Conservation (phyloP, 2,888 invertebrate species). For the Bimastos eiseni region DNA sequence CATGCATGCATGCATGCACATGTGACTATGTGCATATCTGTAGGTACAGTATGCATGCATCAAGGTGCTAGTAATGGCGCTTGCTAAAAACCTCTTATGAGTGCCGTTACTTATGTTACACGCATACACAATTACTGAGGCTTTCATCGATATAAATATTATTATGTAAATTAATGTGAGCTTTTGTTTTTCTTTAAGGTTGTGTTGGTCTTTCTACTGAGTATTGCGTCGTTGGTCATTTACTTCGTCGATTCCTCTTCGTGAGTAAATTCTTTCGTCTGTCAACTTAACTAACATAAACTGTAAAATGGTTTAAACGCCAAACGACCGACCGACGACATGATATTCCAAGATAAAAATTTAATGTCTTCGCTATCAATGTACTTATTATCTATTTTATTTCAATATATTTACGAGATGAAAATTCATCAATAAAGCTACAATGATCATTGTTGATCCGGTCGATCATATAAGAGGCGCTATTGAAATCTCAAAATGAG, state of each 20-base stretch:
- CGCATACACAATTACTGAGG: neutral
- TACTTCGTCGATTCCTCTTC: constrained; percentile 99
- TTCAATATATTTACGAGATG: neutral
- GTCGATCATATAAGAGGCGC: too few species aligned
- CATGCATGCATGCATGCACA: too few species aligned
- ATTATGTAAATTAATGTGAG: neutral
- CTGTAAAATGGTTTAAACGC: neutral
- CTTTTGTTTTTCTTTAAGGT: constrained; percentile 74
- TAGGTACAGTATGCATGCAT: too few species aligned
- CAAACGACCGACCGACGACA: neutral
- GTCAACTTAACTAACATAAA: neutral
- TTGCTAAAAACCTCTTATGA: neutral
- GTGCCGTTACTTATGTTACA: neutral
- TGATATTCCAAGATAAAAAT: neutral
- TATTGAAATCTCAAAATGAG: too few species aligned
- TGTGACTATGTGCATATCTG: too few species aligned
- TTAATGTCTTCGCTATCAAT: neutral
- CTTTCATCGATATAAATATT: neutral
- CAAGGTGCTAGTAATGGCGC: too few species aligned
- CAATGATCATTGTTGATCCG: too few species aligned
- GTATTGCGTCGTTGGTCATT: constrained; percentile 99
- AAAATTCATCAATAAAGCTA: neutral
- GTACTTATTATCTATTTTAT: neutral
- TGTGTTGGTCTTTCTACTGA: constrained; percentile 98
- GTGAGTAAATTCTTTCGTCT: constrained; percentile 67